phyloP scores from a whole-genome alignment of 2,797 vertebrate species.

The Ibycter americanus region DNA sequence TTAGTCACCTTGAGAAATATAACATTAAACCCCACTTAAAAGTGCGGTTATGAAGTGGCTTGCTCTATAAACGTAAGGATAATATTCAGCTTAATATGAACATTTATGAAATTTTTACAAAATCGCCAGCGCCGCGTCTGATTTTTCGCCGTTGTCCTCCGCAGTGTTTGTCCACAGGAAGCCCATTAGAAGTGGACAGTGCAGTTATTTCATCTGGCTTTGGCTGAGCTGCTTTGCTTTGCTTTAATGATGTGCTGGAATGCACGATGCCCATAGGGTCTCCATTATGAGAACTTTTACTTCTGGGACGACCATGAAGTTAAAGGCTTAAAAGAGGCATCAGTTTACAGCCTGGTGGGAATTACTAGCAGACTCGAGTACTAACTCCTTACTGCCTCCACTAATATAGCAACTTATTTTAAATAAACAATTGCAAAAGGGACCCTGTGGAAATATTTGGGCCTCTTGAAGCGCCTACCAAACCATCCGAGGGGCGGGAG shows the following conservation, averaged over 20 bases:
- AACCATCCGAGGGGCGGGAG: constrained; percentile 34
- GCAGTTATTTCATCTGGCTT: constrained; percentile 89
- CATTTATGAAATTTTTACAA: constrained; percentile 56
- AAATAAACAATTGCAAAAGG: constrained; percentile 80
- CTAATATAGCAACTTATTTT: constrained; percentile 80
- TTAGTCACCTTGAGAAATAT: constrained; percentile 66
- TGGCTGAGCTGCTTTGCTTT: constrained; percentile 85
- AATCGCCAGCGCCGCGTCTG: constrained; percentile 67
- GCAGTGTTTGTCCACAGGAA: constrained; percentile 84
- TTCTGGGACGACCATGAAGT: constrained; percentile 84
- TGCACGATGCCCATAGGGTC: constrained; percentile 89
- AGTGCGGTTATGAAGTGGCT: constrained; percentile 60
- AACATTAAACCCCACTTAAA: constrained; percentile 60
- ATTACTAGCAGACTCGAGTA: constrained; percentile 79
- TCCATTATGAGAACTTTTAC: constrained; percentile 89
- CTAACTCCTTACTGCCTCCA: constrained; percentile 82
- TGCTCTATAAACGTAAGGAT: constrained; percentile 66
- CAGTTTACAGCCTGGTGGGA: constrained; percentile 89
- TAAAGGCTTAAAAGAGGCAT: constrained; percentile 87
- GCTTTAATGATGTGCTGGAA: constrained; percentile 94
- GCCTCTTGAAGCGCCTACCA: constrained; percentile 61
- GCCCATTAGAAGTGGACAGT: constrained; percentile 86
- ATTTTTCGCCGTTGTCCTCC: constrained; percentile 72
- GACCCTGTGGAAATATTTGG: constrained; percentile 67
- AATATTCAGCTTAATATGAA: constrained; percentile 66